These are phyloP conservation scores for Drosophila birchii DNA, from an alignment of 2,888 invertebrate genomes.

Conservation along the genomic window DNA sequence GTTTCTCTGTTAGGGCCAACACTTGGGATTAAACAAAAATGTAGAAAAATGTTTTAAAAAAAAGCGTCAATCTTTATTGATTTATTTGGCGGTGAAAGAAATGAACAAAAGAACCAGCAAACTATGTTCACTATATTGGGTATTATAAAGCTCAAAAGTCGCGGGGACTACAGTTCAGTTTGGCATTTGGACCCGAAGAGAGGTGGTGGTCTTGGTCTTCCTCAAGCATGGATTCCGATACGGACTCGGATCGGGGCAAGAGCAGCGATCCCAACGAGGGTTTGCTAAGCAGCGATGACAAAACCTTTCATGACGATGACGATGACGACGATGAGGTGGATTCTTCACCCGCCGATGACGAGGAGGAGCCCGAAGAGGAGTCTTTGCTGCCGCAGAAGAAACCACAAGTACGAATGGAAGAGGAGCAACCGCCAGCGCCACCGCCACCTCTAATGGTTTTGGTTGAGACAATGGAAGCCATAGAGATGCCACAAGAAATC, in stretches of 20 bases:
- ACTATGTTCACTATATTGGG: conserved; percentile 7
- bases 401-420: not conserved
- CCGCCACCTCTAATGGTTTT: conserved; percentile 34
- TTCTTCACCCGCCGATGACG: conserved; percentile 43
- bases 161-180: conserved; percentile 21
- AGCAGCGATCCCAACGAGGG: conserved; percentile 75
- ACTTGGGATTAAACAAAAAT: not conserved
- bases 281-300: conserved; percentile 68
- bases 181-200: conserved; percentile 26
- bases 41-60: conserved; percentile 15
- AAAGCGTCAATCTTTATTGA: conserved; percentile 69
- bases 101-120: conserved; percentile 10
- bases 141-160: conserved; percentile 30
- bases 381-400: conserved; percentile 30
- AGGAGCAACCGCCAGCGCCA: conserved; percentile 2
- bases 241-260: conserved; percentile 66
- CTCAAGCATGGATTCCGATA: conserved; percentile 42
- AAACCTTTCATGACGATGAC: conserved; percentile 62
- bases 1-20: not conserved
- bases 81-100: conserved; percentile 58
- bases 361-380: conserved; percentile 37
- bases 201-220: conserved; percentile 7
- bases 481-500: conserved; percentile 53
- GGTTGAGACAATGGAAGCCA: conserved; percentile 60
- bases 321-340: conserved; percentile 39